phyloP scores from a whole-genome alignment of 2,797 vertebrate genomes.

The Smutsia gigantea region DNA sequence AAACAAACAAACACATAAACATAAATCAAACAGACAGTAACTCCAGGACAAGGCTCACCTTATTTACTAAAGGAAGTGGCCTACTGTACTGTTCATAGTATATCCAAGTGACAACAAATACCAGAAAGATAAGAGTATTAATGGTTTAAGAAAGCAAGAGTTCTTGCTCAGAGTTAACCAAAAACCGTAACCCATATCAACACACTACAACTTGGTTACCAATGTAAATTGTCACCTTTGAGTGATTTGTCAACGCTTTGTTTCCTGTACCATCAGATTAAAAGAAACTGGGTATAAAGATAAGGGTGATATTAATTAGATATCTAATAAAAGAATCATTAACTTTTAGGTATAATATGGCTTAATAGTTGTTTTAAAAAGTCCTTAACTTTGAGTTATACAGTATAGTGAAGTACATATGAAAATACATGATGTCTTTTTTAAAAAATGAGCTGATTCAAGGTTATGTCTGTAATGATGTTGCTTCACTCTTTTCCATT shows the following conservation, averaged over 20 bases:
- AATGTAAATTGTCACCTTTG: background rate
- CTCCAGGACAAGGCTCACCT: background rate
- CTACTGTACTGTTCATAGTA: background rate
- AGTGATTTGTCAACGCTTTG: background rate
- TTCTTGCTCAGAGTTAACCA: background rate
- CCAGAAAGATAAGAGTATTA: background rate
- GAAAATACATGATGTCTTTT: background rate
- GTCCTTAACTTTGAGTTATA: background rate
- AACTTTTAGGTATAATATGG: background rate
- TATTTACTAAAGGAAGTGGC: slow-evolving; percentile 20
- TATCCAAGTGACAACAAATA: slow-evolving; percentile 46
- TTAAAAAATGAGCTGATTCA: background rate
- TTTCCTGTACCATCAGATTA: background rate
- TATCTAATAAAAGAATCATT: background rate
- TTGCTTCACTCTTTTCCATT: background rate
- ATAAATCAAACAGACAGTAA: background rate
- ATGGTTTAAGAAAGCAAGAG: background rate
- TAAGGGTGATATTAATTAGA: background rate
- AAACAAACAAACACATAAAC: background rate
- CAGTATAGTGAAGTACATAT: background rate
- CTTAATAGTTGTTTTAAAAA: background rate
- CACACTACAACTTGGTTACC: background rate
- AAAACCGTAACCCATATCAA: slow-evolving; percentile 36
- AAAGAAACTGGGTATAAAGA: slow-evolving; percentile 39
- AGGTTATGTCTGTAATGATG: background rate